Base-by-base conservation (phyloP, 53 echinoderm and acorn worm species). In the Holothuria leucospilota region DNA sequence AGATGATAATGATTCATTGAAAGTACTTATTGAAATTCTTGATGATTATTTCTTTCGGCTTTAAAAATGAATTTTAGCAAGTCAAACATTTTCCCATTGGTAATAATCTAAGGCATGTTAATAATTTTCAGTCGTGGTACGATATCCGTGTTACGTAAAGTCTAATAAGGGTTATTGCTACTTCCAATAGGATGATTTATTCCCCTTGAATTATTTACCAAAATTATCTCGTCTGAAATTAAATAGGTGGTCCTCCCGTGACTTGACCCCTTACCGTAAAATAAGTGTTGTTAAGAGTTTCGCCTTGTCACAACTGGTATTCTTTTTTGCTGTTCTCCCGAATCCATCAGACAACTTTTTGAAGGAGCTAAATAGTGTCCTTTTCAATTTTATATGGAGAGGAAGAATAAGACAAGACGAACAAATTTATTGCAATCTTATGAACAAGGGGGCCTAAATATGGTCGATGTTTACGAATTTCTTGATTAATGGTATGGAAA, bases 391-490 rank as follows among this genome's bases (percentile, higher is more conserved):
- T 20, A 39, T 73, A 39, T 73, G 73, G 41, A 6, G 1, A 73
- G 34, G 38, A 73, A 72, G 29, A 41, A 72, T 72, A 18, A 73
- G 73, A 73, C 20, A 39, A 73, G 41, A 21, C 15, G 41, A 16
- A 16, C 16, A 40, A 20, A 9, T 39, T 38, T 73, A 42, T 39
- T 15, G 73, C 41, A 73, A 38, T 23, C 26, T 39, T 20, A 46
- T 4, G 41, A 73, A 39, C 21, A 15, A 39, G 16, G 74, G n/a
- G 34, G 42, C 40, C 24, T 74, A 24, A 74, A 74, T 74, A 49
- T 74, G 74, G 74, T 74, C 74, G 13, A 40, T 74, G 42, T 74
- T 38, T 30, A 49, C 51, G 20, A 74, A 14, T 74, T 74, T 49
- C 40, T 74, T 39, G 10, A 11, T 74, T 39, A n/a, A n/a, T n/a